These are phyloP conservation scores for Sakesphorus luctuosus DNA, from an alignment of 2,113 vertebrate genomes.

Conservation along the genomic window DNA sequence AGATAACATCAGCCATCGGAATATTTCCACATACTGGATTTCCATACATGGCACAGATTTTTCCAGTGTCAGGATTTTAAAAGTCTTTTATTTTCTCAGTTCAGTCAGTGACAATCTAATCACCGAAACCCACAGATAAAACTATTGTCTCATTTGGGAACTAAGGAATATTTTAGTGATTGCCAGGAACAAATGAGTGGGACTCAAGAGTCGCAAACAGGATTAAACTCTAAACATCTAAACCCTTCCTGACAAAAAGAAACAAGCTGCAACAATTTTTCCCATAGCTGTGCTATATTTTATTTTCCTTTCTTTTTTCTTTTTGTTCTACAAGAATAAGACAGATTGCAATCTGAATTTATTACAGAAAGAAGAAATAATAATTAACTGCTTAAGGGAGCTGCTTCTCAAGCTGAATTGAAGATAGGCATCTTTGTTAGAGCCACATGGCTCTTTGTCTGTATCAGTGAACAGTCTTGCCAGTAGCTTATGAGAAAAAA, in stretches of 20 bases:
- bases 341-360: conserved; percentile 48
- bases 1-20: not conserved
- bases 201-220: conserved; percentile 25
- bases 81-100: not conserved
- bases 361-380: not conserved
- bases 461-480: not conserved
- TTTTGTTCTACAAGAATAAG: not conserved
- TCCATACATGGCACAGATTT: not conserved
- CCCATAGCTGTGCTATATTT: not conserved
- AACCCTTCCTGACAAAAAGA: not conserved
- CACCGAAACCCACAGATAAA: not conserved
- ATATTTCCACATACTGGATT: not conserved
- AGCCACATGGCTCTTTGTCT: not conserved
- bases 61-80: not conserved
- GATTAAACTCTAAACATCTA: not conserved
- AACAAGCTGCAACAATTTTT: not conserved
- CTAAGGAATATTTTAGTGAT: not conserved
- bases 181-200: not conserved
- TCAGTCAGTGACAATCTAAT: not conserved
- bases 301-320: not conserved
- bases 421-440: conserved; percentile 35
- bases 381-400: conserved; percentile 14
- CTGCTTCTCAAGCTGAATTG: conserved; percentile 7
- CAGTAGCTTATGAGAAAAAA: not conserved
- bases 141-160: not conserved